Evolutionary conservation across 2,797 vertebrate genomes (phyloP), one percentile per base, ranked within the genome.

Genomic region (Rhabdomys pumilio): DNA sequence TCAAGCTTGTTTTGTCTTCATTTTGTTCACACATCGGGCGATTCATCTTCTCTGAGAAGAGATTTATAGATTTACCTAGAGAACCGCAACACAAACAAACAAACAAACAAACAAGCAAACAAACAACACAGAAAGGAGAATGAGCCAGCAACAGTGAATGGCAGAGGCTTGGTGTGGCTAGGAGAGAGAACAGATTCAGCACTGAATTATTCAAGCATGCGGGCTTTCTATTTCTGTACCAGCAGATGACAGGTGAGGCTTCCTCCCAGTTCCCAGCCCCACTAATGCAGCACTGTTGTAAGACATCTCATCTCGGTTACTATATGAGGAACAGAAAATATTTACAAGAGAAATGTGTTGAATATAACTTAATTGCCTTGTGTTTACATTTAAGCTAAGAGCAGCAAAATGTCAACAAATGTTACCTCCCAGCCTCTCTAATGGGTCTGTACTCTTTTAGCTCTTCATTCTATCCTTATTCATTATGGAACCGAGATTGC

Each of bases 1-100:
- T 98, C 98, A 98, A 91, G 98, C 98, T 97, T 98, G 86, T 98
- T 98, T 98, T 98, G 97, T 98, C 98, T 98, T 98, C 98, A 98
- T 98, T 98, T 97, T 97, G 97, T 98, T 98, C 97, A 98, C 98
- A 97, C 97, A 97, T 79, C 90, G 95, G 98, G 98, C 98, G 98
- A 98, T 98, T 98, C 98, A 98, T 98, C 97, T 95, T 97, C 97
- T 98, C 87, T 91, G 96, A 98, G 96, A 92, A 89, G 86, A 97
- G 96, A 98, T 98, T 98, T 98, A 98, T 98, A 96, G 98, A 97
- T 98, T 98, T 98, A 97, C 98, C 98, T 98, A 97, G 97, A 98
- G 79, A 97, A 97, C 96, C 96, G 90, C 87, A 63, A 57, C 50
- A 82, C 87, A 93, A 97, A 95, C 98, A 95, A 86, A 97, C 97